A percentile compares a stretch with the other conserved stretches of the same genome.
phyloP scores from a whole-genome alignment of 2,113 vertebrate species.

The Lepus americanus region DNA sequence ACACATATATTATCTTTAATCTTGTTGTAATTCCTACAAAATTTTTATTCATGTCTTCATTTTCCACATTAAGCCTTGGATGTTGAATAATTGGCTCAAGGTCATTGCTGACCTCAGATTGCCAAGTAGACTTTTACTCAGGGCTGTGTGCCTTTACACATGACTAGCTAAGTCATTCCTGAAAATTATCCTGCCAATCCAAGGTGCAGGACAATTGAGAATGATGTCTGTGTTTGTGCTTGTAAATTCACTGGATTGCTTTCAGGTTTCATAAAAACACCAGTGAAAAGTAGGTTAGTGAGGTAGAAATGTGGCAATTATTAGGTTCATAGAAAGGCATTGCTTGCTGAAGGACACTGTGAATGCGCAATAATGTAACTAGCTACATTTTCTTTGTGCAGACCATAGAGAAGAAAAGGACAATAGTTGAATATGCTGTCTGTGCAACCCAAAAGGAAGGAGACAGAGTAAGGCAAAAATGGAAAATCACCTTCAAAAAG shows the following conservation, averaged over 20 bases:
- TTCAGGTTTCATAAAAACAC: conserved; percentile 28
- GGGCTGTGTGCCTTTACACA: background rate
- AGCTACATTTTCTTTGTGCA: background rate
- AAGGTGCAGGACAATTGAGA: conserved; percentile 16
- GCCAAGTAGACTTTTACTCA: background rate
- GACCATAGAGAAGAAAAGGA: background rate
- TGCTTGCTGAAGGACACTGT: background rate
- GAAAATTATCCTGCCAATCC: background rate
- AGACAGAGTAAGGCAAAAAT: background rate
- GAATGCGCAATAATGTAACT: background rate
- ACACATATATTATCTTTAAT: background rate
- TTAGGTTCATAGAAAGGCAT: background rate
- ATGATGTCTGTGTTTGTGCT: background rate
- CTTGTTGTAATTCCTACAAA: background rate
- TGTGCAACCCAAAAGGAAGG: background rate
- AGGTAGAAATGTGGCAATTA: background rate
- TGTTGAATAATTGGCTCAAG: background rate
- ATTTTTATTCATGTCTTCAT: background rate
- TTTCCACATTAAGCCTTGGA: background rate
- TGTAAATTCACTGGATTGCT: conserved; percentile 44
- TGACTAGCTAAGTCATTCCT: background rate
- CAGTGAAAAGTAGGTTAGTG: background rate
- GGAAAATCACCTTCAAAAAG: background rate
- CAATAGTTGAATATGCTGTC: background rate
- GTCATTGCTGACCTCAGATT: background rate